Evolutionary conservation across 2,888 invertebrate genomes (phyloP), one percentile per base, ranked within the genome.

Genomic region (Plusia festucae): DNA sequence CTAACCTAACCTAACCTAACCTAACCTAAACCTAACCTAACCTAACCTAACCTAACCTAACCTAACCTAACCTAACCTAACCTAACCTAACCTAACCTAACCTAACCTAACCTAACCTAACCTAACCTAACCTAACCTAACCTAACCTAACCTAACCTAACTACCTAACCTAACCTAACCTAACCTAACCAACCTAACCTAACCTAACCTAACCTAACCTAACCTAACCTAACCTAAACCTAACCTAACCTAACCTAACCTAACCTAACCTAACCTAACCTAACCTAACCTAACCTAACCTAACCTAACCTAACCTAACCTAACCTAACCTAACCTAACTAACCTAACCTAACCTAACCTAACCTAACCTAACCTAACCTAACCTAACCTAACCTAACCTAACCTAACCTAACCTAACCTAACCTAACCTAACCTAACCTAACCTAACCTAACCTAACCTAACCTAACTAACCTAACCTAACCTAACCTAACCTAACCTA

Each of bases 1-100:
- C 72, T 73, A 73, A 72, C 72, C 72, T 72, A 72, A 72, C 72
- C 72, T 68, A 68, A 68, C 72, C 72, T 73, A 73, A 73, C 72
- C 72, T 73, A 72, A 68, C 72, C 68, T 72, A 72, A 72, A 70
- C 70, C 70, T 70, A 70, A 70, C 70, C 70, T 70, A 70, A 70
- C 71, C 71, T 71, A 68, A 68, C 71, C 70, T 71, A 68, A 68
- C 71, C 71, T 71, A 68, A 68, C 71, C 70, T 71, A 68, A 68
- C 71, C 71, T 65, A 65, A 62, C 65, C 65, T 62, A 62, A 20
- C 24, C 51, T 51, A 49, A 34, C 49, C 52, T 56, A 67, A 57
- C 57, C 57, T 57, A 57, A 67, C 67, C 67, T 67, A 67, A 67
- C 67, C 67, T 53, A 44, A 60, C 53, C 53, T 40, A 60, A 44